Conservation (phyloP, 1,140 invertebrate species). For the Aethina tumida region DNA sequence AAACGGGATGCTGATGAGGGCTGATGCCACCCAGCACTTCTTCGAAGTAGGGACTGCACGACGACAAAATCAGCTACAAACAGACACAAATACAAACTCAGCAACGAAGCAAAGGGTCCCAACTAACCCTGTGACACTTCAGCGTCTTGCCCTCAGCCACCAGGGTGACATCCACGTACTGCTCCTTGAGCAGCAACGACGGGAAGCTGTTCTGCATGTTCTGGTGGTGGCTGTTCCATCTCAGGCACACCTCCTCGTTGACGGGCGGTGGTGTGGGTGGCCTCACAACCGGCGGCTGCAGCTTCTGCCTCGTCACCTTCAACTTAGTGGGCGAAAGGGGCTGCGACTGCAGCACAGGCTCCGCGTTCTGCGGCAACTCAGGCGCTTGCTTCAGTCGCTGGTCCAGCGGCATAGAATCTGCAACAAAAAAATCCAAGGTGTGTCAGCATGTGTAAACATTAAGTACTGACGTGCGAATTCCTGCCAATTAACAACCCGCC, state of each 20-base stretch:
- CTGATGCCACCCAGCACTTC: conserved; percentile 46
- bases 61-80: conserved; percentile 47
- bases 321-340: conserved; percentile 29
- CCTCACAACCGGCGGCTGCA: conserved; percentile 9
- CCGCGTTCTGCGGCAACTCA: conserved; percentile 5
- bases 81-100: conserved; percentile 21
- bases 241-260: conserved; percentile 46
- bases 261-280: conserved; percentile 4
- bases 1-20: conserved; percentile 53
- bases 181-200: conserved; percentile 39
- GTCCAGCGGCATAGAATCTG: conserved; percentile 28
- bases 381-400: conserved; percentile 19
- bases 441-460: too few relatives aligned
- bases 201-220: conserved; percentile 55
- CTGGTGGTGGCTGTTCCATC: conserved; percentile 63
- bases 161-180: conserved; percentile 47
- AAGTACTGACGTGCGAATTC: too few relatives aligned
- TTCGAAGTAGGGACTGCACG: conserved; percentile 56
- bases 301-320: conserved; percentile 26
- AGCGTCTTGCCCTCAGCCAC: conserved; percentile 41
- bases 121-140: conserved; percentile 37
- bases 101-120: neutral
- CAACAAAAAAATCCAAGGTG: too few relatives aligned
- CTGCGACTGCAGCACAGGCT: conserved; percentile 23
- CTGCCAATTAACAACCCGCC: too few relatives aligned